A percentile compares a stretch with the other conserved stretches of the same genome.
These are phyloP conservation scores for Falco berigora DNA, from an alignment of 2,797 vertebrate genomes.

Conservation along the genomic window DNA sequence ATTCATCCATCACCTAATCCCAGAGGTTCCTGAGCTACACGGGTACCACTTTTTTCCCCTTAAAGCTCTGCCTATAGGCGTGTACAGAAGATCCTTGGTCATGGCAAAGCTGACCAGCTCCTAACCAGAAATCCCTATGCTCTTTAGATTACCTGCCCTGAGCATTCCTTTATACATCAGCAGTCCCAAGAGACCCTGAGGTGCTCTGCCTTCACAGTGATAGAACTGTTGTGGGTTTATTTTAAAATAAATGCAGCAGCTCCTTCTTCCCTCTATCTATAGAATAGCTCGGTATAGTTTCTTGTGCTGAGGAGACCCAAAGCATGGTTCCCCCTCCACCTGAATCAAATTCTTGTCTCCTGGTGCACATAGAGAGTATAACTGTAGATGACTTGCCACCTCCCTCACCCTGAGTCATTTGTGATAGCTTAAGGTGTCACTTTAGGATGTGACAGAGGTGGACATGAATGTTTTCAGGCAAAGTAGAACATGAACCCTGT, in stretches of 20 bases:
- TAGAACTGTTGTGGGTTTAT: background rate
- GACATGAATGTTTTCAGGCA: background rate
- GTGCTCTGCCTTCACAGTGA: background rate
- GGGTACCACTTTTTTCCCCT: background rate
- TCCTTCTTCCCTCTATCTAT: background rate
- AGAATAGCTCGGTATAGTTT: background rate
- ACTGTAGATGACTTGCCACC: background rate
- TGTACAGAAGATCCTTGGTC: background rate
- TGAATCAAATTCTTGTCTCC: background rate
- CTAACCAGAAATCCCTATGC: background rate
- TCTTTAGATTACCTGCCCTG: background rate
- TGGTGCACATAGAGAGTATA: background rate
- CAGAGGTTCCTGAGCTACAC: background rate
- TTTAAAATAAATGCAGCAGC: background rate
- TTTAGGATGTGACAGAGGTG: background rate
- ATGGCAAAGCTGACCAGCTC: background rate
- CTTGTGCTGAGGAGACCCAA: background rate
- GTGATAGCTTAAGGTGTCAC: background rate
- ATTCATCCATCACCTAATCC: slow-evolving; percentile 29
- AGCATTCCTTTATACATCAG: background rate
- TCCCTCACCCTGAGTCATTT: background rate
- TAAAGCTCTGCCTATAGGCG: background rate
- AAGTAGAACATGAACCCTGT: background rate
- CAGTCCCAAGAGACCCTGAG: background rate
- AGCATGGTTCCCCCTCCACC: background rate